Evolutionary conservation across 2,113 vertebrate species (phyloP), one percentile per base, ranked within the genome.

Genomic region (Natator depressus): DNA sequence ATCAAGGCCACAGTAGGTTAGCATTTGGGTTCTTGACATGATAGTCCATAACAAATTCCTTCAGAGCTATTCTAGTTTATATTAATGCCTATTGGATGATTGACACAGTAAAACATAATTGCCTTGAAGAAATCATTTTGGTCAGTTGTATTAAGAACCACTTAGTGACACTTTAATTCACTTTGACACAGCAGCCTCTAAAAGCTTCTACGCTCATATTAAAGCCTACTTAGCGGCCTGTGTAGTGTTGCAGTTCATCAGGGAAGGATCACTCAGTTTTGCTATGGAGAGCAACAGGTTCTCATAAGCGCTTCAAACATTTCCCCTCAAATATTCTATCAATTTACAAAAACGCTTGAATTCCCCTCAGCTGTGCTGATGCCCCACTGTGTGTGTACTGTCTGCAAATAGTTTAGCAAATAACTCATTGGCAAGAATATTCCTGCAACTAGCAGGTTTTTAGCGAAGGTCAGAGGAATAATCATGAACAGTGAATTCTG

Each of bases 91-190:
- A 1, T 20, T 90, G 84, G 91, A 91, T 97, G 92, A 95, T 14
- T 97, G 97, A 88, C 93, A 97, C 65, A 86, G 80, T 55, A 92
- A 96, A 95, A 92, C 17, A 35, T 93, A 96, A 97, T 95, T 91
- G 55, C 65, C 50, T 89, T 84, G 81, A 84, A 93, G 85, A 95
- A 97, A 96, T 96, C 82, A 82, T 78, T 93, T 53, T 76, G 91
- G 93, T 85, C 93, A 94, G 87, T 87, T 95, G 75, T 88, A 94
- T 95, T 96, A 97, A 91, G 84, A 84, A 78, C 82, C 95, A 92
- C 90, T 96, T 96, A 88, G n/a, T 75, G 75, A 90, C 65, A 82
- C 84, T 96, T 96, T 93, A 95, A 97, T 95, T 96, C 82, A 92
- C 50, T 95, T 93, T 93, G 96, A 92, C 93, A 95, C 49, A 46